A percentile compares a stretch with the other conserved stretches of the same genome.
Conservation (phyloP, 2,797 vertebrate genomes). For the Perdix hodgsoniae region DNA sequence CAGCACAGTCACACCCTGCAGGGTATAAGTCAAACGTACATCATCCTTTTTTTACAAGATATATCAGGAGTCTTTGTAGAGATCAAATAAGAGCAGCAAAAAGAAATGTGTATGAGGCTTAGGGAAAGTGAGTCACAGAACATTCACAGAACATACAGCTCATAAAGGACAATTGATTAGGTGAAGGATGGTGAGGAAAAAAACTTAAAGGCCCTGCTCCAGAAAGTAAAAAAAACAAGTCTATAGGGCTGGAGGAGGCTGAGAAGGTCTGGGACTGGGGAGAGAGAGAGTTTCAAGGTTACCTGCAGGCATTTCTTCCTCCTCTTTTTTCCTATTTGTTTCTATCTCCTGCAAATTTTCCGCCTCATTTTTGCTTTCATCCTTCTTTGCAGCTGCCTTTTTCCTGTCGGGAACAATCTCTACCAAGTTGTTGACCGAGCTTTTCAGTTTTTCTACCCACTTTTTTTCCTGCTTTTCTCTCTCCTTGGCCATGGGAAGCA, state of each 20-base stretch:
- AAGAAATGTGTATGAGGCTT: not conserved
- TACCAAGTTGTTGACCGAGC: conserved; percentile 26
- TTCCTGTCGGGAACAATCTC: conserved; percentile 1
- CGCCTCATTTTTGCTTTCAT: not conserved
- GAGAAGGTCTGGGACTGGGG: not conserved
- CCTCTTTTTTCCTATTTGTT: not conserved
- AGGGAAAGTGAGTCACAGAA: not conserved
- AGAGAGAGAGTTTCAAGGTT: conserved; percentile 14
- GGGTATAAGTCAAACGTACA: not conserved
- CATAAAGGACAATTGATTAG: not conserved
- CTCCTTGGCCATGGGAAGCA: conserved; percentile 43
- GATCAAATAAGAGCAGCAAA: conserved; percentile 1
- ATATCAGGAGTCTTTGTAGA: not conserved
- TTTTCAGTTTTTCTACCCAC: conserved; percentile 31
- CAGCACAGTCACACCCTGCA: not conserved
- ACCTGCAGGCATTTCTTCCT: conserved; percentile 3
- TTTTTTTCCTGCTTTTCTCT: not conserved
- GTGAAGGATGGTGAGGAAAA: not conserved
- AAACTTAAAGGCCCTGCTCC: not conserved
- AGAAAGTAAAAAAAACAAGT: not conserved
- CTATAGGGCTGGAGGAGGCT: not conserved
- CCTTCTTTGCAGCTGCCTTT: not conserved
- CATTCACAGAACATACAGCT: not conserved
- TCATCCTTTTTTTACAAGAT: not conserved
- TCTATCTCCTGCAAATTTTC: conserved; percentile 8